A percentile compares a stretch with the other conserved stretches of the same genome.
Conservation (phyloP, 2,113 vertebrate genomes). For the Hippolais icterina region DNA sequence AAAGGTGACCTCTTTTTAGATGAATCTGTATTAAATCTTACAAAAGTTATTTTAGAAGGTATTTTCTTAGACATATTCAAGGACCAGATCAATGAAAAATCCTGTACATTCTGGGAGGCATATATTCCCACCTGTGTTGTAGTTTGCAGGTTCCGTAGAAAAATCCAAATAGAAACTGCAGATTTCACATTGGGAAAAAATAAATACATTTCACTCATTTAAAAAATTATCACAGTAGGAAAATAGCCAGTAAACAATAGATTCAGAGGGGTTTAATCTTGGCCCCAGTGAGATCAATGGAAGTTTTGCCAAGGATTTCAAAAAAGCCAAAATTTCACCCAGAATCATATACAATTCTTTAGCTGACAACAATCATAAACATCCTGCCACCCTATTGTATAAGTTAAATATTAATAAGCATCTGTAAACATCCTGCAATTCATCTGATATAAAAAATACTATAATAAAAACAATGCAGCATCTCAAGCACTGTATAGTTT, state of each 20-base stretch:
- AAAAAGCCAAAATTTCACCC: slow-evolving; percentile 44
- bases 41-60: slow-evolving; percentile 25
- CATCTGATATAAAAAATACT: slow-evolving; percentile 54
- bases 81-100: slow-evolving; percentile 13
- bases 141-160: slow-evolving; percentile 15
- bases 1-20: background rate
- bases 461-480: slow-evolving; percentile 53
- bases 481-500: slow-evolving; percentile 26
- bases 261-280: slow-evolving; percentile 27
- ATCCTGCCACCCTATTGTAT: background rate
- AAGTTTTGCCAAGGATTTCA: slow-evolving; percentile 44
- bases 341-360: slow-evolving; percentile 22
- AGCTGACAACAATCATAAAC: slow-evolving; percentile 35
- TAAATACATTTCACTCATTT: slow-evolving; percentile 33
- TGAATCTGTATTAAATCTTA: background rate
- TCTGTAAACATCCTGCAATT: slow-evolving; percentile 59
- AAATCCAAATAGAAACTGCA: slow-evolving; percentile 39
- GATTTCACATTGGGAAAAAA: slow-evolving; percentile 57
- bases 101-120: slow-evolving; percentile 31
- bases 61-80: background rate
- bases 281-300: slow-evolving; percentile 29
- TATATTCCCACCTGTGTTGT: background rate
- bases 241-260: slow-evolving; percentile 48
- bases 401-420: slow-evolving; percentile 60
- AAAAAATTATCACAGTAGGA: slow-evolving; percentile 58